These are phyloP conservation scores for Drosophila arawakana DNA, from an alignment of 1,140 invertebrate genomes.

Conservation along the genomic window DNA sequence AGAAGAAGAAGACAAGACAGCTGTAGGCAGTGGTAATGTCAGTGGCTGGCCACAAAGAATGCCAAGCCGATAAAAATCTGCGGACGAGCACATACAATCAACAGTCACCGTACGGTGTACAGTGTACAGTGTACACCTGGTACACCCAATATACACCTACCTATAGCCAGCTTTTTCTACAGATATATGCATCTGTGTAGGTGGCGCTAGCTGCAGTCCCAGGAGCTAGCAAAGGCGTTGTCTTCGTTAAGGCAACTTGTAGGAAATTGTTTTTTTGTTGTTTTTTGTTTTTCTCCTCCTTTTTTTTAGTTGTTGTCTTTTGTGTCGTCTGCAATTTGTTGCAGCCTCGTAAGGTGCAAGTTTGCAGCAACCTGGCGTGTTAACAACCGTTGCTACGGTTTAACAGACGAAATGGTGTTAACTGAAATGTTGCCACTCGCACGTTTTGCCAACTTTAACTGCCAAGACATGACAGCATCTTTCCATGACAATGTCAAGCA, in stretches of 20 bases:
- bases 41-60: constrained; percentile 39
- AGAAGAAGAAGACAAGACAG: constrained; percentile 22
- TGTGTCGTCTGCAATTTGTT: constrained; percentile 79
- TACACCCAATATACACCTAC: constrained; percentile 42
- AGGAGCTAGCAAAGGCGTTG: constrained; percentile 64
- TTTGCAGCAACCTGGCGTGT: constrained; percentile 51
- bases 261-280: constrained; percentile 21
- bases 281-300: constrained; percentile 13
- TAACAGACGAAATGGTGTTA: constrained; percentile 57
- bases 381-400: constrained; percentile 80
- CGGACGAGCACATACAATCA: constrained; percentile 24
- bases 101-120: constrained; percentile 5
- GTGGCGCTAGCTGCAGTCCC: constrained; percentile 45
- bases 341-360: constrained; percentile 40
- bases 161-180: neutral
- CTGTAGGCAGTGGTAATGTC: constrained; percentile 19
- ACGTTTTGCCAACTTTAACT: constrained; percentile 55
- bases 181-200: constrained; percentile 26
- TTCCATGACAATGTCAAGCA: constrained; percentile 35
- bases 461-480: constrained; percentile 68
- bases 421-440: constrained; percentile 69
- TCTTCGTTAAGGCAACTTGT: constrained; percentile 52
- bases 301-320: constrained; percentile 29
- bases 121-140: constrained; percentile 17
- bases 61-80: constrained; percentile 49